A percentile compares a stretch with the other conserved stretches of the same genome.
phyloP scores from a whole-genome alignment of 2,113 vertebrate genomes.

The Podocnemis expansa region DNA sequence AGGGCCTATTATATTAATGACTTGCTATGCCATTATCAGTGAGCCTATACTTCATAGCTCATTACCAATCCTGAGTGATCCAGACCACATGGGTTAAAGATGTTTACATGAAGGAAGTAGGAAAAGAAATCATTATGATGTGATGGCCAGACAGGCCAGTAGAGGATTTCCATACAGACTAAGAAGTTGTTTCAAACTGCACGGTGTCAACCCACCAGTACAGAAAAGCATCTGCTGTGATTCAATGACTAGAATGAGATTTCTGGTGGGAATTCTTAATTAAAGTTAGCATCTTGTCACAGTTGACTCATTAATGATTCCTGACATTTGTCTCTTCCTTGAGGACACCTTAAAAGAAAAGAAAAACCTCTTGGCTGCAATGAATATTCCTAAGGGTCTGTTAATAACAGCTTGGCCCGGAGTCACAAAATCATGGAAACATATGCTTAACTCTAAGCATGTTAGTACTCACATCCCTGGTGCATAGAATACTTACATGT shows the following conservation, averaged over 20 bases:
- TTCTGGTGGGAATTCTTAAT: neutral
- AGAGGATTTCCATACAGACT: neutral
- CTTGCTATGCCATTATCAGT: neutral
- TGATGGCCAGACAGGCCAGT: neutral
- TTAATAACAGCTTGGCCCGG: neutral
- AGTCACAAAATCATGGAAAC: rapidly evolving
- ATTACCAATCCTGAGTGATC: neutral
- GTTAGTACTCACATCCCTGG: neutral
- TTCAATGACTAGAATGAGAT: neutral
- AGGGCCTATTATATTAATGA: neutral
- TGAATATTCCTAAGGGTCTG: neutral
- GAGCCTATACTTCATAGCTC: neutral
- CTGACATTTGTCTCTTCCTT: neutral
- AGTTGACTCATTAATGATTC: neutral
- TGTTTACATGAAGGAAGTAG: neutral
- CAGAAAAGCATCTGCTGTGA: neutral
- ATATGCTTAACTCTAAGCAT: neutral
- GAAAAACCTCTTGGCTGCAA: neutral
- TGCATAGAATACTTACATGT: neutral
- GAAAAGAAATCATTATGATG: neutral
- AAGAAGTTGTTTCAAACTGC: neutral
- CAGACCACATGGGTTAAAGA: neutral
- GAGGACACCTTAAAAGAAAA: neutral
- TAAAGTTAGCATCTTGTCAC: neutral
- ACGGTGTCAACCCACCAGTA: neutral